Conservation (phyloP, 2,113 vertebrate species). For the Seriola rivoliana region DNA sequence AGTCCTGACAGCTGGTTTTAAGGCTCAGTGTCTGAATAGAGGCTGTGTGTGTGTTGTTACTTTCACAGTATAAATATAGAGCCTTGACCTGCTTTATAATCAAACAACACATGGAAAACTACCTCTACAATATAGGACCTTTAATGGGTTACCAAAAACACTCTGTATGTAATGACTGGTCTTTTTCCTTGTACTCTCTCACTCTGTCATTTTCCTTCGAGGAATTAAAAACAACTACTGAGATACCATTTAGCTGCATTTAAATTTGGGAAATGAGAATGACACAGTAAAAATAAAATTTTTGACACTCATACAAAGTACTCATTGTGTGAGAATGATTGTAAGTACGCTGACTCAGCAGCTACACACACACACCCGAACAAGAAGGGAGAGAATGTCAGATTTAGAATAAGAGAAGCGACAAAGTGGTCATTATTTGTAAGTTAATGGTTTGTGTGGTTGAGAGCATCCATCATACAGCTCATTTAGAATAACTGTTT, state of each 20-base stretch:
- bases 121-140: too few relatives aligned
- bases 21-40: too few relatives aligned
- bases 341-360: not conserved
- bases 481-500: constrained; percentile 12
- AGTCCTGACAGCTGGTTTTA: too few relatives aligned
- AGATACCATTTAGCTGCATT: not conserved
- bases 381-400: not conserved
- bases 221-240: too few relatives aligned
- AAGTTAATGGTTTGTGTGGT: not conserved
- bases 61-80: too few relatives aligned
- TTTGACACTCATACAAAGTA: not conserved
- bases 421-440: not conserved
- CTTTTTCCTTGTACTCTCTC: too few relatives aligned
- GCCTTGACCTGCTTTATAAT: too few relatives aligned
- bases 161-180: too few relatives aligned
- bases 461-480: not conserved
- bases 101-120: too few relatives aligned
- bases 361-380: not conserved
- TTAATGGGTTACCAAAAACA: too few relatives aligned
- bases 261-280: not conserved
- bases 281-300: not conserved
- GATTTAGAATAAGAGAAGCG: not conserved
- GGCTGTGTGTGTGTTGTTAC: too few relatives aligned
- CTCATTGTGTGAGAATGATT: constrained; percentile 10
- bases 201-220: too few relatives aligned